Evolutionary conservation across 1,140 invertebrate species (phyloP), one percentile per base, ranked within the genome.

Genomic region (Meloidogyne chitwoodi): DNA sequence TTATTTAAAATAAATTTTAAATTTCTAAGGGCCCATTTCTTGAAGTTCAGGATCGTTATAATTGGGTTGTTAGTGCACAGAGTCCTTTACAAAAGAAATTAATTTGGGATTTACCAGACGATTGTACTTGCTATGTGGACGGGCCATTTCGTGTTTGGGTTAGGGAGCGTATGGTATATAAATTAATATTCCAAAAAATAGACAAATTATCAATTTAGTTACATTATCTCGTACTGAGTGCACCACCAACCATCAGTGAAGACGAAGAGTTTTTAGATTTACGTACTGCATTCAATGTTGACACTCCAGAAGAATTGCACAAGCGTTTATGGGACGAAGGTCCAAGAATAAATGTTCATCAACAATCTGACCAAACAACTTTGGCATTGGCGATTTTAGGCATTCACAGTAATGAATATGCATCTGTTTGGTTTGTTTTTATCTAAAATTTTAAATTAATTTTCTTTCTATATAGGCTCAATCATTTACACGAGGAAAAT

Each of bases 61-160:
- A 97, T 83, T 98, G 94, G 93, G 93, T 99, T 78, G 92, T 96
- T 0, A 94, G 93, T 87, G 93, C 91, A 0, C 94, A 95, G 86
- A 93, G 93, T 88, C 90, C 90, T 34, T 88, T 88, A 8, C 96
- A 99, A 87, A 89, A 90, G 76, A 85, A 91, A 48, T 88, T 98
- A 26, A 85, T 98, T 16, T 83, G 88, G n/a, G 88, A 91, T 75
- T 92, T 94, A 83, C 81, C 85, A n/a, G 89, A 91, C 64, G 88
- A 90, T 19, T 61, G 63, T 66, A 91, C 94, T 0, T 85, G 96
- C 26, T 93, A 91, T 85, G 92, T 98, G 0, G 93, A 96, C 88
- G 96, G 95, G 6, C 92, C 93, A 0, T 94, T 91, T 87, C 88
- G 89, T 74, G 90, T 96, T 16, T 97, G 93, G 91, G 85, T 98